These are phyloP conservation scores for Sphenodon punctatus DNA, from an alignment of 2,797 vertebrate genomes.

Conservation along the genomic window DNA sequence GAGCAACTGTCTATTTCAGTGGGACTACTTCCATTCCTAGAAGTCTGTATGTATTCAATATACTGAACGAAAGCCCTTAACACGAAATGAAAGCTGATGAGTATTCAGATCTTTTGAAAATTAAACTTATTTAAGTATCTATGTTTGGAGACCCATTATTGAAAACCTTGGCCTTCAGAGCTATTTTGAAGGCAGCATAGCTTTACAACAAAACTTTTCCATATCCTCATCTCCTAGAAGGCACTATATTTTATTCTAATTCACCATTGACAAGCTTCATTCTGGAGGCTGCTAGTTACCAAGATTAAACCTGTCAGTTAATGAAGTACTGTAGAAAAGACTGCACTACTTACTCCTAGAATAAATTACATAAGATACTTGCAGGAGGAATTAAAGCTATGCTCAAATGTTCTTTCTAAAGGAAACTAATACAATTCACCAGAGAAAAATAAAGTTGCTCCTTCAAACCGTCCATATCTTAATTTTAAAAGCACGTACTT, in stretches of 20 bases:
- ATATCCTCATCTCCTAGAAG: neutral
- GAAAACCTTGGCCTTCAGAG: neutral
- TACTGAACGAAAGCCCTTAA: neutral
- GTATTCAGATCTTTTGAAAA: neutral
- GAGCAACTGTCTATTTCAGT: neutral
- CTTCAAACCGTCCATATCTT: conserved; percentile 24
- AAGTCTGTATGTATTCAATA: fast-evolving
- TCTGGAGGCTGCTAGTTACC: conserved; percentile 41
- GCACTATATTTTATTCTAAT: conserved; percentile 42
- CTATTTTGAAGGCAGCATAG: conserved; percentile 2
- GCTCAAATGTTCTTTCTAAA: conserved; percentile 47
- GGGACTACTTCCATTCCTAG: neutral
- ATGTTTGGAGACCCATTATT: neutral
- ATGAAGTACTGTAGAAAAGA: conserved; percentile 5
- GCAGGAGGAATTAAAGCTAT: conserved; percentile 38
- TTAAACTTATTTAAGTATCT: conserved; percentile 13
- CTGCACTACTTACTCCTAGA: conserved; percentile 16
- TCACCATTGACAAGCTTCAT: conserved; percentile 2
- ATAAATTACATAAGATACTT: conserved; percentile 47
- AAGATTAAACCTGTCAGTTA: conserved; percentile 50
- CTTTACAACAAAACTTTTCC: conserved; percentile 29
- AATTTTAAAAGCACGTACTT: conserved; percentile 47
- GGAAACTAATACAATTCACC: conserved; percentile 51
- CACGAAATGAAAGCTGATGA: neutral
- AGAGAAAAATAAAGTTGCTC: conserved; percentile 26